Conservation (phyloP, 2,113 vertebrate species). For the Hypanus sabinus region DNA sequence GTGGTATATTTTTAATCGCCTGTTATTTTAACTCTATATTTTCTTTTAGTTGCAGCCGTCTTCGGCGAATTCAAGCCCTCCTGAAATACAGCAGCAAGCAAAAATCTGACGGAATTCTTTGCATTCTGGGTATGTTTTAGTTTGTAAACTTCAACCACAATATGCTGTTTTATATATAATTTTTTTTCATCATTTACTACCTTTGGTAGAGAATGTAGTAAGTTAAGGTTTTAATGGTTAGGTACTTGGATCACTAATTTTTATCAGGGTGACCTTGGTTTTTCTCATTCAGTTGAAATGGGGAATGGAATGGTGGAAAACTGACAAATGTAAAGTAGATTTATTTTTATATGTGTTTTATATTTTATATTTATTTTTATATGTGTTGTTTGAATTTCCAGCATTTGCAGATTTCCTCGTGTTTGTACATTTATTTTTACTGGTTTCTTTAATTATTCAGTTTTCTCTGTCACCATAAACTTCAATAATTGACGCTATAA, state of each 20-base stretch:
- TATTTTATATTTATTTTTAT: too few species aligned
- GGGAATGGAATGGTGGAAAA: not conserved
- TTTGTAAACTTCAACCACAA: not conserved
- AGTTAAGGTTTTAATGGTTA: not conserved
- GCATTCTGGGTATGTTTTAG: constrained; percentile 75
- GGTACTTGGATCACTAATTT: not conserved
- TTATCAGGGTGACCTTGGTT: not conserved
- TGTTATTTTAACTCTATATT: not conserved
- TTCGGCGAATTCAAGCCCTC: constrained; percentile 78
- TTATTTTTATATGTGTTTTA: too few species aligned
- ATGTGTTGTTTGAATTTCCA: too few species aligned
- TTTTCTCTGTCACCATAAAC: too few species aligned
- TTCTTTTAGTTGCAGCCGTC: constrained; percentile 72
- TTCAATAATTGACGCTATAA: too few species aligned
- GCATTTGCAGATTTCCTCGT: too few species aligned
- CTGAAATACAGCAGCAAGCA: constrained; percentile 65
- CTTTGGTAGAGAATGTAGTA: not conserved
- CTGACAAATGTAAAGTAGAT: not conserved
- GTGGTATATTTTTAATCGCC: not conserved
- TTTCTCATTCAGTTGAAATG: not conserved
- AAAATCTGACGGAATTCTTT: constrained; percentile 79
- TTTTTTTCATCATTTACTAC: not conserved
- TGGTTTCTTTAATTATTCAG: too few species aligned
- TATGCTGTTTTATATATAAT: constrained; percentile 20
- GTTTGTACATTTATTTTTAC: too few species aligned